These are phyloP conservation scores for Panzeria rudis DNA, from an alignment of 2,888 invertebrate genomes.

Conservation along the genomic window DNA sequence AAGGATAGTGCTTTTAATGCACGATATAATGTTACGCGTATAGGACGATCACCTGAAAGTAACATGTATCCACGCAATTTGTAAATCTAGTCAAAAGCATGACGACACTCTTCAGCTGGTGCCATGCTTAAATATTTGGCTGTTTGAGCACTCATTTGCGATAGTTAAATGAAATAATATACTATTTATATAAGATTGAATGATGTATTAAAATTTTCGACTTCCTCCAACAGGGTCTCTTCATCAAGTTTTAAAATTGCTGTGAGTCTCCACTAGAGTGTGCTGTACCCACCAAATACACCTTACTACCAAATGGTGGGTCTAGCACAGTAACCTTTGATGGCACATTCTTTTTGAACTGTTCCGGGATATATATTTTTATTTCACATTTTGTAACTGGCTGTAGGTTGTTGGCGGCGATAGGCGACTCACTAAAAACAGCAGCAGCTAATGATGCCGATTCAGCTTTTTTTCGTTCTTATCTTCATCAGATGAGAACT, in stretches of 20 bases:
- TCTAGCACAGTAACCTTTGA: too few relatives aligned
- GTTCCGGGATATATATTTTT: too few relatives aligned
- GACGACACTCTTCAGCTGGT: slow-evolving; percentile 98
- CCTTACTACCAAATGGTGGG: too few relatives aligned
- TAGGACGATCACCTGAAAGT: slow-evolving; percentile 96
- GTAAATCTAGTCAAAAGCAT: slow-evolving; percentile 93
- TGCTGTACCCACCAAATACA: too few relatives aligned
- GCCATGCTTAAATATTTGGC: slow-evolving; percentile 98
- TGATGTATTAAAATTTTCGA: slow-evolving; percentile 93
- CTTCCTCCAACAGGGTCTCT: slow-evolving; percentile 93
- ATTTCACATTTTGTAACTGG: too few relatives aligned
- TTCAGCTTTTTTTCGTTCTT: too few relatives aligned
- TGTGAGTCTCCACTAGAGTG: too few relatives aligned
- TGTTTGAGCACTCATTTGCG: slow-evolving; percentile 97
- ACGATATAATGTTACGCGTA: slow-evolving; percentile 95
- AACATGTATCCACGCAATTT: slow-evolving; percentile 89
- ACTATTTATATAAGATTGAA: slow-evolving; percentile 94
- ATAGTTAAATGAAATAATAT: slow-evolving; percentile 93
- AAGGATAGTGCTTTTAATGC: slow-evolving; percentile 93
- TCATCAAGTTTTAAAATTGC: slow-evolving; percentile 96
- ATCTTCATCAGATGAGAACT: too few relatives aligned
- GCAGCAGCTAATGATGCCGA: too few relatives aligned
- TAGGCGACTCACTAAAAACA: too few relatives aligned
- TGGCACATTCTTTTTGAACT: too few relatives aligned
- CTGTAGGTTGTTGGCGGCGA: too few relatives aligned